A percentile compares a stretch with the other conserved stretches of the same genome.
Evolutionary conservation across 2,797 vertebrate species (phyloP).

Genomic region (Borostomias antarcticus): DNA sequence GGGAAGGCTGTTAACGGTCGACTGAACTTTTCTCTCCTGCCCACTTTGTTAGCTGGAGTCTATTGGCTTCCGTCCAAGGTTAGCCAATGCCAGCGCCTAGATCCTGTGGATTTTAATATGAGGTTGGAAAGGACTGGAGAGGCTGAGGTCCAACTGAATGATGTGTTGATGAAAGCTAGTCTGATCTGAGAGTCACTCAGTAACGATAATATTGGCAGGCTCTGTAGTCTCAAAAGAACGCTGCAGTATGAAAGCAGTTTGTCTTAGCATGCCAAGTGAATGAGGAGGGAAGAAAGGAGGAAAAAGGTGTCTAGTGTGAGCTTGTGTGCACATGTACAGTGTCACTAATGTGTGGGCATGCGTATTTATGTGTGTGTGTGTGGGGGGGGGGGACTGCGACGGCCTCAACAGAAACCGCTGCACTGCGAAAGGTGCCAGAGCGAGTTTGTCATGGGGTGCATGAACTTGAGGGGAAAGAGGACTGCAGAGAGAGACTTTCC

Average conservation of each 20-base stretch:
- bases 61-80: constrained; percentile 49
- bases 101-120: constrained; percentile 53
- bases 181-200: constrained; percentile 58
- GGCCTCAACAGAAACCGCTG: constrained; percentile 61
- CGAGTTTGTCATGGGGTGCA: constrained; percentile 83
- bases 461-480: constrained; percentile 83
- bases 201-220: constrained; percentile 48
- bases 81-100: constrained; percentile 25
- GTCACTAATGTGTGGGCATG: background rate
- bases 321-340: constrained; percentile 24
- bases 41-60: constrained; percentile 49
- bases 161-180: constrained; percentile 54
- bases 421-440: constrained; percentile 84
- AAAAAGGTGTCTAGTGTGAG: constrained; percentile 11
- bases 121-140: constrained; percentile 34
- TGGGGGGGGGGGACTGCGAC: constrained; percentile 59
- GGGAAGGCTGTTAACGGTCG: constrained; percentile 50
- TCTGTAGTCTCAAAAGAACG: constrained; percentile 14
- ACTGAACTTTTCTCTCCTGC: constrained; percentile 43
- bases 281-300: constrained; percentile 11
- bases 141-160: constrained; percentile 43
- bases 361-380: constrained; percentile 28
- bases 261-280: constrained; percentile 6
- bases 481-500: constrained; percentile 78
- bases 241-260: constrained; percentile 38